Evolutionary conservation across 1,140 invertebrate species (phyloP), one percentile per base, ranked within the genome.

Genomic region (Lepeophtheirus salmonis): DNA sequence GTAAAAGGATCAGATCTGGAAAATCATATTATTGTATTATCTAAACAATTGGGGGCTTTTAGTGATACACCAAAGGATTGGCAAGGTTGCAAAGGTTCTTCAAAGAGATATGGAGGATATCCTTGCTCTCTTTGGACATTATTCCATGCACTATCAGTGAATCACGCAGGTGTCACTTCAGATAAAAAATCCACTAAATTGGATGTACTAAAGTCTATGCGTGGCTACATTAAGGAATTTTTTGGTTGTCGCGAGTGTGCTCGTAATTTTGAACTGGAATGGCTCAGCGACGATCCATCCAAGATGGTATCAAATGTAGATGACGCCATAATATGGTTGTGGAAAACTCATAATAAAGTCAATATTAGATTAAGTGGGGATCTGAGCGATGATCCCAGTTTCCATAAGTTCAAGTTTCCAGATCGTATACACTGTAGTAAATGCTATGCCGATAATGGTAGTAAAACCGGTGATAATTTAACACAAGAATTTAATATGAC

Each of bases 71-170:
- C 75, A 12, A 69, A 77, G 64, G 73, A 76, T 22, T 97, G 86
- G 83, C 74, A 85, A 53, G 83, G 81, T 12, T 98, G 95, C 69
- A 75, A 77, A 66, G 88, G 89, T 4, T 89, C 84, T 67, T 70
- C 75, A 50, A 70, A 80, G 1, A 72, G 76, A 50, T 75, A 69
- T 64, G 77, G 94, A 52, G 89, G 91, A n/a, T 97, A 89, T 70
- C 86, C 91, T 0, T 99, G 95, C 74, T 83, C 87, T 0, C 71
- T 98, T 14, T 99, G 95, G 95, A 85, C 80, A 26, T 74, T 94
- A 61, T 98, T 97, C 70, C 95, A 98, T 69, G 86, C 83, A 50
- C 70, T 98, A 20, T 90, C 88, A 10, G 84, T 95, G 0, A 83
- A 83, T 68, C 71, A 73, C 18, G 81, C 83, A 52, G 78, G 79